Evolutionary conservation across 2,113 vertebrate species (phyloP).

Genomic region (Elachura formosa): DNA sequence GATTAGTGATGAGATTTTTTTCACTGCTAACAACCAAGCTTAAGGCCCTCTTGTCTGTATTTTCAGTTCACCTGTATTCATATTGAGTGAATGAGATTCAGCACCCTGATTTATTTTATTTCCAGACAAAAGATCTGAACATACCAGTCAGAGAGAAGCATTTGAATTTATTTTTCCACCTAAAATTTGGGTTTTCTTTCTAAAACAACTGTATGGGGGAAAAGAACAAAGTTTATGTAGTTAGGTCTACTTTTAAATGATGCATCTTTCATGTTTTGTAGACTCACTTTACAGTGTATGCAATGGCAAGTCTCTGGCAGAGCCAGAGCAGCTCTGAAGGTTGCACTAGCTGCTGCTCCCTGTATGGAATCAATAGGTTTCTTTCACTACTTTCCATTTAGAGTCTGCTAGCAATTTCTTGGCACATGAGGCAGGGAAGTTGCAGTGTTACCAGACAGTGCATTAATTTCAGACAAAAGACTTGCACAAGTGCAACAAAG

Average conservation of each 20-base stretch:
- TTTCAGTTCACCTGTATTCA: neutral
- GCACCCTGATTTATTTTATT: neutral
- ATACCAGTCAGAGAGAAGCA: neutral
- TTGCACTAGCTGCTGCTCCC: neutral
- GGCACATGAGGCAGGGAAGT: neutral
- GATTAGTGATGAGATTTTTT: neutral
- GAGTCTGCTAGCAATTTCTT: neutral
- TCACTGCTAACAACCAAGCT: neutral
- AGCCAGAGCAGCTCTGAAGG: neutral
- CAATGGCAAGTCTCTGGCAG: neutral
- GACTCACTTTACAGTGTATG: neutral
- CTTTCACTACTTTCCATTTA: slow-evolving; percentile 7
- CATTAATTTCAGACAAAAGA: slow-evolving; percentile 23
- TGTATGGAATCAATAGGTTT: neutral
- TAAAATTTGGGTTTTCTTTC: neutral
- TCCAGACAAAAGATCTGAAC: neutral
- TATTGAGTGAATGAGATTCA: neutral
- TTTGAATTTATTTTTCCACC: neutral
- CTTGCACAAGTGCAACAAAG: neutral
- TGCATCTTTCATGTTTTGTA: neutral
- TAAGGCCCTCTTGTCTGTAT: neutral
- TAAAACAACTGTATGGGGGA: neutral
- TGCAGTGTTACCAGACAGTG: neutral
- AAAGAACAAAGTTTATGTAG: neutral
- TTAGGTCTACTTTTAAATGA: neutral